Base-by-base conservation (phyloP, 2,797 vertebrate species). In the Alauda arvensis region DNA sequence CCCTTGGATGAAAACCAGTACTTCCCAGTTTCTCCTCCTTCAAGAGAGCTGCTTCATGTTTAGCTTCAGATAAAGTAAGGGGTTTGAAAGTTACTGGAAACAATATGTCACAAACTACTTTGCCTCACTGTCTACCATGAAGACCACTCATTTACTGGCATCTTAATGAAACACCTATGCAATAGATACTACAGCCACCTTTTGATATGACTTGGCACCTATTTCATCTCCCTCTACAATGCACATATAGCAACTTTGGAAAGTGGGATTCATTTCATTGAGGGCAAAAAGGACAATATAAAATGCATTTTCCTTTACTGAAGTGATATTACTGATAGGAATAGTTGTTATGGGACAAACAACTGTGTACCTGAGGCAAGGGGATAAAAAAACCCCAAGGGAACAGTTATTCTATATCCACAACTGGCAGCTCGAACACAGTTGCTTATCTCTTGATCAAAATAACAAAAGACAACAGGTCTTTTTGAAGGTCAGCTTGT, bases 401-500 rank as follows among this genome's bases (percentile, higher is more conserved):
- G 42, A 8, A 79, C 34, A n/a, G 29, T 66, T 72, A 56, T 31
- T 71, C 42, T 34, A 56, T 7, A 60, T 12, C 29, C 9, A 56
- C 42, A 84, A 57, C 0, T 59, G 14, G n/a, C 4, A 72, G 39
- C 66, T 90, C 63, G 84, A 84, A n/a, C 56, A 40, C 10, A 42
- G 60, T 65, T 14, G 31, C 60, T 85, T 55, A 25, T 48, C 24
- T 82, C 75, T 75, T 56, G 25, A 72, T 83, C 39, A 76, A 95
- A 95, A 78, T 85, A 89, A 86, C 16, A 78, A 28, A 89, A 92
- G 92, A 95, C 92, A 93, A 90, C 67, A 75, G 57, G 1, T 24
- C 33, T 45, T 92, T 56, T 16, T 29, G 65, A 93, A 95, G 67
- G 63, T 95, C 85, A 95, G 86, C 63, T 95, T 97, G 91, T 96